Base-by-base conservation (phyloP, 2,797 vertebrate genomes). In the Lagodon rhomboides region DNA sequence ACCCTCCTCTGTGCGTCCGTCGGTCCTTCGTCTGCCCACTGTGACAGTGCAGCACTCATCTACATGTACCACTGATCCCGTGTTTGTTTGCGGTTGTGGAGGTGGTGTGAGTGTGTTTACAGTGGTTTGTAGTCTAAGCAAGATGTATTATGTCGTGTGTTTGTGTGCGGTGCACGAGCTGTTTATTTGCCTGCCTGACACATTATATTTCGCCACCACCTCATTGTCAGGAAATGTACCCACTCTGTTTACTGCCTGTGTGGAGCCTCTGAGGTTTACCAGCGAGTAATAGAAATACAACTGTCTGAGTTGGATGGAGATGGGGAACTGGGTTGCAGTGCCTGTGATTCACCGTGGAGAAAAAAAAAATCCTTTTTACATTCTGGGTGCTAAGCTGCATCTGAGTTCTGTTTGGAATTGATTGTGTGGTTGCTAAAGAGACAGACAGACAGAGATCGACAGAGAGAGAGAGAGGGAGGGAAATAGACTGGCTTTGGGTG, bases 401-500 rank as follows among this genome's bases (percentile, higher is more conserved):
- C 87, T 89, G 88, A 93, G 87, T 89, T 91, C 87, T 92, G 90
- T 89, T 91, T 93, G 88, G 88, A 91, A 91, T 91, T 91, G 92
- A 94, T 95, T 93, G 89, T 91, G 90, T 83, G 74, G 85, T 83
- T 92, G 90, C 88, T 92, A 90, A 93, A 92, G 86, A 92, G 92
- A 89, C 84, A 84, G 89, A 92, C 84, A 79, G 41, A 23, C 73
- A 70, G 63, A 47, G 51, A 71, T 59, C 77, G 41, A 23, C 73
- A 70, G 63, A 47, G 51, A 71, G 55, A 72, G 76, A 51, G 64
- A 44, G 73, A 73, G 67, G 73, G 65, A 83, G 66, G 50, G 78
- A 73, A 93, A 89, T 90, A 85, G 87, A 92, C 89, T 92, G 89
- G 86, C 85, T 91, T 73, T 87, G 75, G 81, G 82, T 86, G 54